These are phyloP conservation scores for Phortica magna DNA, from an alignment of 2,888 invertebrate genomes.

Conservation along the genomic window DNA sequence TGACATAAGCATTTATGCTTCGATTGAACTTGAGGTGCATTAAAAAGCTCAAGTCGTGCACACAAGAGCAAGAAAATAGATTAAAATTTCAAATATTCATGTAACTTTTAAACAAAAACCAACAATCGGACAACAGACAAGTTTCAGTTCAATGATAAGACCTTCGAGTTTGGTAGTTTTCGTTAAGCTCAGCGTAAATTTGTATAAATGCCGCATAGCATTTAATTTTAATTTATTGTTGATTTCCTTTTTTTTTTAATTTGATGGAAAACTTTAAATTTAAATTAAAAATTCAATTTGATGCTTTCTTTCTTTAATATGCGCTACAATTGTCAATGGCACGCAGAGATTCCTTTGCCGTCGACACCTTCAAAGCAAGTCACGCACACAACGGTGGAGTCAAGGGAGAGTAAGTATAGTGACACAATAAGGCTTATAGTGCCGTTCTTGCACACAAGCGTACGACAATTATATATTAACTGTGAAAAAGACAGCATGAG, in stretches of 20 bases:
- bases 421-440: constrained; percentile 36
- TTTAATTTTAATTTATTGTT: too few relatives aligned
- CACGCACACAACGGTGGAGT: constrained; percentile 77
- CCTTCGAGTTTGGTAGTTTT: too few relatives aligned
- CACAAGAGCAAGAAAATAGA: not conserved
- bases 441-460: not conserved
- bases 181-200: too few relatives aligned
- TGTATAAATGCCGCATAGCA: too few relatives aligned
- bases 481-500: not conserved
- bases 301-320: constrained; percentile 46
- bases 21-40: constrained; percentile 17
- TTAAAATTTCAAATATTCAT: not conserved
- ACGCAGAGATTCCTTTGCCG: constrained; percentile 91
- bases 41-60: not conserved
- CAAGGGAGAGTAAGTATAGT: constrained; percentile 78
- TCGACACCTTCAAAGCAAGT: constrained; percentile 89
- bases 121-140: too few relatives aligned
- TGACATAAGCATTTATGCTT: constrained; percentile 37
- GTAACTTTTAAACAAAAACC: not conserved
- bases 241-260: too few relatives aligned
- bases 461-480: constrained; percentile 31
- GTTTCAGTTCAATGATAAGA: too few relatives aligned
- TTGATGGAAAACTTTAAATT: constrained; percentile 21
- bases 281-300: constrained; percentile 56
- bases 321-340: constrained; percentile 48